Evolutionary conservation across 2,113 vertebrate species (phyloP).

Genomic region (Tachycineta bicolor): DNA sequence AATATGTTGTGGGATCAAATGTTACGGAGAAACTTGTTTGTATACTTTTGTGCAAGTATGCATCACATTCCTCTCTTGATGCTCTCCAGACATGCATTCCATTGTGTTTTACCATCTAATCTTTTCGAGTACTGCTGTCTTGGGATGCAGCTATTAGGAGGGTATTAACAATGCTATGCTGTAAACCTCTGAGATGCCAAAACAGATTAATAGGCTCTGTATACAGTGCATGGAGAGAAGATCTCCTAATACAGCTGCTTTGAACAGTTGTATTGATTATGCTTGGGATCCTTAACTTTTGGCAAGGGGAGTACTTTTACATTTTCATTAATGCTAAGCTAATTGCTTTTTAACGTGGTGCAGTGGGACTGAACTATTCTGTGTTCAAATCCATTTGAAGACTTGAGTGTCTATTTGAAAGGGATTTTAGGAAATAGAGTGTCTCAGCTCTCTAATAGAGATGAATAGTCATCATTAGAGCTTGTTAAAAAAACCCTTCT

Average conservation of each 20-base stretch:
- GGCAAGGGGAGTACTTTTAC: not conserved
- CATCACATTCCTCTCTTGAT: not conserved
- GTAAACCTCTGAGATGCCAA: not conserved
- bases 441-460: not conserved
- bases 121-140: not conserved
- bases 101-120: not conserved
- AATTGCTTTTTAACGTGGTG: not conserved
- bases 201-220: not conserved
- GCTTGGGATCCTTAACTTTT: not conserved
- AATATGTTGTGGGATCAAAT: not conserved
- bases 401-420: not conserved
- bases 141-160: not conserved
- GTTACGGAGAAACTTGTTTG: not conserved
- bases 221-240: not conserved
- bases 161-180: not conserved
- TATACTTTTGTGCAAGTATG: not conserved
- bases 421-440: not conserved
- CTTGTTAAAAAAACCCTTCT: not conserved
- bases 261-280: not conserved
- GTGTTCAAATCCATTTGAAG: not conserved
- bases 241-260: not conserved
- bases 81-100: not conserved
- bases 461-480: not conserved
- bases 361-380: not conserved
- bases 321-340: conserved; percentile 3